These are phyloP conservation scores for Pituophis catenifer DNA, from an alignment of 2,113 vertebrate species.

Conservation along the genomic window DNA sequence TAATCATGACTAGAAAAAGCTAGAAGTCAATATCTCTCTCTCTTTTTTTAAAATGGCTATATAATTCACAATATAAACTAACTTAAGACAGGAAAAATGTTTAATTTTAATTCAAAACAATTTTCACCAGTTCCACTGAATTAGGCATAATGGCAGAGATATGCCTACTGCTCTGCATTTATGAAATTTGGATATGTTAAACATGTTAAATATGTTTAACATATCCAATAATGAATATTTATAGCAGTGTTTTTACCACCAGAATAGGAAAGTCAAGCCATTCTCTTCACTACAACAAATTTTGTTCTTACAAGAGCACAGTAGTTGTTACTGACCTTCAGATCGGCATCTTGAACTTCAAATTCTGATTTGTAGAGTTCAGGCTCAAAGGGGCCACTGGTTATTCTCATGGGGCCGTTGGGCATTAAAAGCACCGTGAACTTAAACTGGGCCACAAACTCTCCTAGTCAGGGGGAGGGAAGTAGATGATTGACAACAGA, in stretches of 20 bases:
- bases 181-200: neutral
- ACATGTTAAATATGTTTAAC: neutral
- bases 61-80: neutral
- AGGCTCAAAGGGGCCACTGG: constrained; percentile 86
- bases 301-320: neutral
- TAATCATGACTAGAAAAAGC: accelerated
- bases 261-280: neutral
- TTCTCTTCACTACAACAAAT: neutral
- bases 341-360: constrained; percentile 90
- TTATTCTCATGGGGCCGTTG: constrained; percentile 96
- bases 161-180: neutral
- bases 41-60: neutral
- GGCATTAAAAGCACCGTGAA: constrained; percentile 98
- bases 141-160: neutral
- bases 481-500: neutral
- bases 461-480: constrained; percentile 68
- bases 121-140: neutral
- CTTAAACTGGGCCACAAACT: constrained; percentile 96
- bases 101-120: neutral
- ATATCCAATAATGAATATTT: neutral
- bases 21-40: neutral
- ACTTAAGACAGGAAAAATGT: neutral
- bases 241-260: neutral
- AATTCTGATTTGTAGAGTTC: constrained; percentile 92
- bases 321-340: constrained; percentile 80